Conservation (phyloP, 2,797 vertebrate species). For the Catamblyrhynchus diadema region DNA sequence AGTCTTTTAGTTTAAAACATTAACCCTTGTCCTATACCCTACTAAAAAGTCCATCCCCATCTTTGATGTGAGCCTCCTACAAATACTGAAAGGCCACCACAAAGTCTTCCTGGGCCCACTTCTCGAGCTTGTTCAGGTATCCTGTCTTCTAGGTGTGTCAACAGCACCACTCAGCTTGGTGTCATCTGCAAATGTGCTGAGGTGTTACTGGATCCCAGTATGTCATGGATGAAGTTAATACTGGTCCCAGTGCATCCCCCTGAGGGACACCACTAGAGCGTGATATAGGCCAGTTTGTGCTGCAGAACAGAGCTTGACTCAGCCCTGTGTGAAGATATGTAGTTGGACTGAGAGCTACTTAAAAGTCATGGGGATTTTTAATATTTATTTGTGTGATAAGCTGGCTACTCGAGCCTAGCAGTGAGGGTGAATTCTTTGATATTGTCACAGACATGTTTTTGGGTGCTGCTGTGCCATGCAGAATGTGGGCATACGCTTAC, state of each 20-base stretch:
- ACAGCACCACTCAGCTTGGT: neutral
- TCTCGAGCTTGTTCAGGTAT: neutral
- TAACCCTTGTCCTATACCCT: neutral
- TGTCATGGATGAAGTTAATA: neutral
- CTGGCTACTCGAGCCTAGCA: conserved; percentile 70
- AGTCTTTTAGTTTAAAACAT: neutral
- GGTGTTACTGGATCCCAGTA: neutral
- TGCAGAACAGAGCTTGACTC: neutral
- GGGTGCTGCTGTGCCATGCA: conserved; percentile 76
- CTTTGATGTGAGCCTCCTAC: neutral
- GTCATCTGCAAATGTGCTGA: neutral
- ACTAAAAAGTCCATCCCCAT: neutral
- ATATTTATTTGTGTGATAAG: conserved; percentile 77
- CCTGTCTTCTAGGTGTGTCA: neutral
- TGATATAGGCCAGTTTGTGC: neutral
- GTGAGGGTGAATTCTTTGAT: conserved; percentile 65
- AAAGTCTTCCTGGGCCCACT: neutral
- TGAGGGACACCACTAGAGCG: neutral
- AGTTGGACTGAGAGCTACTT: conserved; percentile 78
- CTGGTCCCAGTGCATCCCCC: neutral
- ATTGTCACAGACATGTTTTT: conserved; percentile 66
- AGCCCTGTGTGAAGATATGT: conserved; percentile 1
- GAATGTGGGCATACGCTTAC: conserved; percentile 77
- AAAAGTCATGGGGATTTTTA: conserved; percentile 76
- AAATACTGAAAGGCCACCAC: neutral